Evolutionary conservation across 92 coral and sea anemone genomes (phyloP).

Genomic region (Epizoanthus fatuus): DNA sequence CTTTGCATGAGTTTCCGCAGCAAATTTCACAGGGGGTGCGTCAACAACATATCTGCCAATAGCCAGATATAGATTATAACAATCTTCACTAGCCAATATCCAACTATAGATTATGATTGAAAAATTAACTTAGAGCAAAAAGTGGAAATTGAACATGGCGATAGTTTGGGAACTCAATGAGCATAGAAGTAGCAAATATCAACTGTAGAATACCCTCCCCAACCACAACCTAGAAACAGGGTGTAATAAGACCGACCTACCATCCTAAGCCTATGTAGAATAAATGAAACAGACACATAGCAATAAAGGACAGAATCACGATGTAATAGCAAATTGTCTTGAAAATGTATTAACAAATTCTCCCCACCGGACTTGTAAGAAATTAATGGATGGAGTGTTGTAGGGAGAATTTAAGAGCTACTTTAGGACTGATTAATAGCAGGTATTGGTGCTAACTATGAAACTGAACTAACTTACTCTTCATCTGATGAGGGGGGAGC

Average conservation of each 20-base stretch:
- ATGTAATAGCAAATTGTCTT: too few relatives aligned
- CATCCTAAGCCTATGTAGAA: background rate
- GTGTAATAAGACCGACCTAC: too few relatives aligned
- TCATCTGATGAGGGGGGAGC: constrained; percentile 84
- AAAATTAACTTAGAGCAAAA: background rate
- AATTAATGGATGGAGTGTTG: background rate
- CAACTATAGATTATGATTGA: background rate
- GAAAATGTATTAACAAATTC: background rate
- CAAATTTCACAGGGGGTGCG: constrained; percentile 56
- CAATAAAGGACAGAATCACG: background rate
- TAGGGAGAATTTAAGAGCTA: background rate
- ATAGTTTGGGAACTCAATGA: background rate
- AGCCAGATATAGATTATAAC: constrained; percentile 1
- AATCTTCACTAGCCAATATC: background rate
- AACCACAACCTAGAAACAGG: too few relatives aligned
- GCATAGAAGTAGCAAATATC: background rate
- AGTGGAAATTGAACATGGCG: background rate
- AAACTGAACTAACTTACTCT: constrained; percentile 74
- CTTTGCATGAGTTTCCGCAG: constrained; percentile 71
- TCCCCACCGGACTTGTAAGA: background rate
- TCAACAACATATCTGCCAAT: constrained; percentile 75
- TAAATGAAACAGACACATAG: background rate
- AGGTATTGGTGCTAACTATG: background rate
- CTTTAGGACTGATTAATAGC: too few relatives aligned
- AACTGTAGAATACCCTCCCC: background rate